Conservation (phyloP, 2,113 vertebrate genomes). For the Hucho hucho region DNA sequence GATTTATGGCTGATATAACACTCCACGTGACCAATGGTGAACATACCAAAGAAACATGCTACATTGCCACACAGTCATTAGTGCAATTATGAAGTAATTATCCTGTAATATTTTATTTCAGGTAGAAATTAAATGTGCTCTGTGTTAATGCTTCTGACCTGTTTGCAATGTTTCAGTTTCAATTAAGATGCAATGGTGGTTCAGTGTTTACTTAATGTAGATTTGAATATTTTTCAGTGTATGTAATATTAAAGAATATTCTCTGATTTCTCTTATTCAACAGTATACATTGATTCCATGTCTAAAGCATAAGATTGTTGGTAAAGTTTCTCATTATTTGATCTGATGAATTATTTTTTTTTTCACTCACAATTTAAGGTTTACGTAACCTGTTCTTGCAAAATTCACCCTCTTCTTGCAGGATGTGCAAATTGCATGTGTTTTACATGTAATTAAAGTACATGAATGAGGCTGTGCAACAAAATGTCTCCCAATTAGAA, state of each 20-base stretch:
- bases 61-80: neutral
- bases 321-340: too few relatives aligned
- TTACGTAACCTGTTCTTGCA: too few relatives aligned
- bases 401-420: too few relatives aligned
- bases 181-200: neutral
- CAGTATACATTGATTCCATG: neutral
- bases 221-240: neutral
- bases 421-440: too few relatives aligned
- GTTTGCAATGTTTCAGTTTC: neutral
- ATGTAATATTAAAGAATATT: neutral
- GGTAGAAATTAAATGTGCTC: constrained; percentile 4
- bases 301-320: neutral
- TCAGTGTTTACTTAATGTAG: neutral
- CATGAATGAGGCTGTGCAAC: too few relatives aligned
- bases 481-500: too few relatives aligned
- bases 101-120: neutral
- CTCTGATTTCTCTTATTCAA: too few relatives aligned
- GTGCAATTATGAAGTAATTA: neutral
- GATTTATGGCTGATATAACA: neutral
- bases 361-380: too few relatives aligned
- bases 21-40: neutral
- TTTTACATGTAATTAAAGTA: too few relatives aligned
- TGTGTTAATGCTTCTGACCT: neutral
- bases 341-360: too few relatives aligned
- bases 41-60: neutral